phyloP scores from a whole-genome alignment of 2,113 vertebrate genomes.

The Isichthys henryi region DNA sequence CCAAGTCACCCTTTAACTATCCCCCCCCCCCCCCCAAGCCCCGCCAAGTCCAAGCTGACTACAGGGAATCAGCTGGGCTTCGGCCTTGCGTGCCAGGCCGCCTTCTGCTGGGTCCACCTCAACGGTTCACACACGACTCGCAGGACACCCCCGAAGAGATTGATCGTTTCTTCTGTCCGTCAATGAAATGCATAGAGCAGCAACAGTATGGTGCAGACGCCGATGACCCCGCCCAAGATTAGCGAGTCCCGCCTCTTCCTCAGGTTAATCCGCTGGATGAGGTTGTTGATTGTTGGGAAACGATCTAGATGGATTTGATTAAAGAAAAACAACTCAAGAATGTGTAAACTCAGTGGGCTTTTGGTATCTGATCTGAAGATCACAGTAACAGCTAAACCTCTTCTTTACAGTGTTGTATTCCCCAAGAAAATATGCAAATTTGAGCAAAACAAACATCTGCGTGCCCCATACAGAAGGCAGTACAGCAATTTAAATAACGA shows the following conservation, averaged over 20 bases:
- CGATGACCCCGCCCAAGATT: conserved; percentile 80
- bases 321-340: conserved; percentile 35
- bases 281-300: conserved; percentile 93
- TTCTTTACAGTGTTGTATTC: not conserved
- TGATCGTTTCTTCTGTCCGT: conserved; percentile 38
- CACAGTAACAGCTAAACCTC: not conserved
- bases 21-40: conserved; percentile 22
- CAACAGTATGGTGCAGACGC: conserved; percentile 87
- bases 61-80: conserved; percentile 34
- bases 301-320: conserved; percentile 65
- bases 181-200: conserved; percentile 92
- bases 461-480: not conserved
- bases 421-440: not conserved
- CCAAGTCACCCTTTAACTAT: conserved; percentile 24
- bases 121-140: conserved; percentile 36
- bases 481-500: not conserved
- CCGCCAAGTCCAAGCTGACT: conserved; percentile 45
- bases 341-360: too few species aligned
- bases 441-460: not conserved
- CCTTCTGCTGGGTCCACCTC: conserved; percentile 33
- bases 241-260: conserved; percentile 91
- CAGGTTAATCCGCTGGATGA: conserved; percentile 94
- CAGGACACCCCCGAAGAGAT: conserved; percentile 31
- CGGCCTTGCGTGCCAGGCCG: conserved; percentile 39
- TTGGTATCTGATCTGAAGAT: not conserved